These are phyloP conservation scores for Deilephila porcellus DNA, from an alignment of 2,888 invertebrate genomes.

Conservation along the genomic window DNA sequence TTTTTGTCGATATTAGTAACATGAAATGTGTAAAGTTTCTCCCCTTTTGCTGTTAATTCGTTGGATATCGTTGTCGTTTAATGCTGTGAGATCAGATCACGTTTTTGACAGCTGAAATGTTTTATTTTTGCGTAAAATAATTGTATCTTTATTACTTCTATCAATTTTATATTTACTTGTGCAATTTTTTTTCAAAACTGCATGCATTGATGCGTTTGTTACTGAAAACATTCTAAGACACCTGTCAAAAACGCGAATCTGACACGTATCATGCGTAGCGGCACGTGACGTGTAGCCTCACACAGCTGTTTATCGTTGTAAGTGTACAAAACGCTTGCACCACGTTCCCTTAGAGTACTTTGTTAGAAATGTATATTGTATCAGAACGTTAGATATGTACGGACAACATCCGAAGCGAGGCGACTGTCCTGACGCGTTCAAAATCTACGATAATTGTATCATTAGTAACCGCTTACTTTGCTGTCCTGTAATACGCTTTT, in stretches of 20 bases:
- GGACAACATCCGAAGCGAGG: conserved; percentile 44
- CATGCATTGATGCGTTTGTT: neutral
- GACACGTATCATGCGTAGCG: neutral
- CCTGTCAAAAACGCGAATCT: conserved; percentile 17
- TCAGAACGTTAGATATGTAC: conserved; percentile 48
- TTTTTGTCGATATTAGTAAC: conserved; percentile 15
- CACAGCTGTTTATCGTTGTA: conserved; percentile 1
- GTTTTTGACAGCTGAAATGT: conserved; percentile 7
- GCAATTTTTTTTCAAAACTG: too few relatives aligned
- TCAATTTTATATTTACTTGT: neutral
- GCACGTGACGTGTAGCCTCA: neutral
- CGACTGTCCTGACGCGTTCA: conserved; percentile 3
- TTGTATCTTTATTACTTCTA: neutral
- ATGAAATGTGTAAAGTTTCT: conserved; percentile 10
- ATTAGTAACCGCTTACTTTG: neutral
- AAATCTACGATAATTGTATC: neutral
- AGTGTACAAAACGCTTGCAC: conserved; percentile 47
- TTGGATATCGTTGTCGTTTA: neutral
- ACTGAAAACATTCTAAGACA: neutral
- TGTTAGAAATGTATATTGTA: conserved; percentile 43
- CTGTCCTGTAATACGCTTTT: conserved; percentile 19
- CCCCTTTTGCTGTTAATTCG: neutral
- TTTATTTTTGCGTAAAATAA: neutral
- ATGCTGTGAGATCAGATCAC: neutral
- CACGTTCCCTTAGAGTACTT: conserved; percentile 53